phyloP scores from a whole-genome alignment of 1,140 invertebrate genomes.

The Proctacanthus coquilletti region DNA sequence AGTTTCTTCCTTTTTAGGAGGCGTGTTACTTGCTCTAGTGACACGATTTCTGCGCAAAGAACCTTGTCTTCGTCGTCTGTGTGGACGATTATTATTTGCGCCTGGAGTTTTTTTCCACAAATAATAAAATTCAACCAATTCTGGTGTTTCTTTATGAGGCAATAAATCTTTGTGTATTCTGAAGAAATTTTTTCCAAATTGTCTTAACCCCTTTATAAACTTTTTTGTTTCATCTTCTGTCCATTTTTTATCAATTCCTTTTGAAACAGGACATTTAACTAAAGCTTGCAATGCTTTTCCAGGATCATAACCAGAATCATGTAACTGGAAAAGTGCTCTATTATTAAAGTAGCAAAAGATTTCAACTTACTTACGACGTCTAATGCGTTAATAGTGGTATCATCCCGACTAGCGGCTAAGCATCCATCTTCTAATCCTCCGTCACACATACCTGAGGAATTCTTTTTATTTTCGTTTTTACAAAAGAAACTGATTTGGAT shows the following conservation, averaged over 20 bases:
- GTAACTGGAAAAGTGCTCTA: constrained; percentile 42
- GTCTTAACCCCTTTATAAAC: constrained; percentile 93
- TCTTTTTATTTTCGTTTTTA: too few relatives aligned
- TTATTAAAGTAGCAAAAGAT: constrained; percentile 1
- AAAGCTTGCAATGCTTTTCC: constrained; percentile 88
- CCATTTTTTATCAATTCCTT: constrained; percentile 96
- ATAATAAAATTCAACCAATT: constrained; percentile 98
- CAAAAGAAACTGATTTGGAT: too few relatives aligned
- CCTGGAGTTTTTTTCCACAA: constrained; percentile 99
- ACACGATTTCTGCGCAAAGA: constrained; percentile 79
- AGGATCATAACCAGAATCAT: constrained; percentile 89
- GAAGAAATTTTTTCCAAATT: constrained; percentile 99
- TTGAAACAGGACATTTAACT: constrained; percentile 90
- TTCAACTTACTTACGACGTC: constrained; percentile 53
- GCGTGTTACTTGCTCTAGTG: constrained; percentile 44
- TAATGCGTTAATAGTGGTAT: constrained; percentile 94
- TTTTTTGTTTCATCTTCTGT: constrained; percentile 93
- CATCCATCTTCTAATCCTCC: constrained; percentile 94
- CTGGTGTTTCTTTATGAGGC: constrained; percentile 90
- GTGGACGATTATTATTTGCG: constrained; percentile 84
- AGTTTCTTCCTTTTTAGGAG: constrained; percentile 30
- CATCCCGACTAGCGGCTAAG: constrained; percentile 87
- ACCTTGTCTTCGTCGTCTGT: constrained; percentile 71
- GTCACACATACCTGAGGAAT: constrained; percentile 77
- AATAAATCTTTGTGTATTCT: constrained; percentile 91